Base-by-base conservation (phyloP, 2,888 invertebrate species). In the Ectemnius continuus region DNA sequence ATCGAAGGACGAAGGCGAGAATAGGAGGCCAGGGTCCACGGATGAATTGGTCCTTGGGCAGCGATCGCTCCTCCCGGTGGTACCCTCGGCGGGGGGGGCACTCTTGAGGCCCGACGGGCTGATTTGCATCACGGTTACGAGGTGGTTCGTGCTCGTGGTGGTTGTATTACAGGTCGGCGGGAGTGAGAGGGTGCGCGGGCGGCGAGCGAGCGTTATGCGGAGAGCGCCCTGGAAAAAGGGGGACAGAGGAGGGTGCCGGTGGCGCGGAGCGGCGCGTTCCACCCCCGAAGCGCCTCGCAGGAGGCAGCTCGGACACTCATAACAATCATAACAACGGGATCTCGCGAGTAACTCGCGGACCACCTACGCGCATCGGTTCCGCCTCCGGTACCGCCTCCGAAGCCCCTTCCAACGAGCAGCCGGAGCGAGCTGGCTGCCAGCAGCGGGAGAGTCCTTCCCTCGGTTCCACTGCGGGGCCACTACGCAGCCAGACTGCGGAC, bases 401-500 rank as follows among this genome's bases (percentile, higher is more conserved):
- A 83, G 71, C 86, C 83, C 82, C 79, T 75, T 64, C 84, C 67
- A 58, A 6, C 4, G 6, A 20, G 0, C 26, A 2, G n/a, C 14
- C n/a, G 52, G 16, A 64, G 13, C 67, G 69, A 68, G 73, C 74
- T 77, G 69, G 69, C 73, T 64, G 76, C 56, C 20, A 57, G 64
- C 78, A 78, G 83, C 82, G 84, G 83, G 82, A 82, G 84, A 78
- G 73, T 73, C 76, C 84, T 84, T 81, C 82, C 83, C 80, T 84
- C 84, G 84, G 67, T 67, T 79, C 65, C 63, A 82, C 76, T 70
- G 72, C 80, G 83, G 80, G 83, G 88, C 85, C 91, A 91, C 89
- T 89, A 91, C 90, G 91, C 91, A 91, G 91, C 89, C 85, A 90
- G 91, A 88, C 91, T 91, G 91, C 91, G 90, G 86, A 88, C 89